Evolutionary conservation across 2,797 vertebrate species (phyloP).

Genomic region (Pelobates cultripes): DNA sequence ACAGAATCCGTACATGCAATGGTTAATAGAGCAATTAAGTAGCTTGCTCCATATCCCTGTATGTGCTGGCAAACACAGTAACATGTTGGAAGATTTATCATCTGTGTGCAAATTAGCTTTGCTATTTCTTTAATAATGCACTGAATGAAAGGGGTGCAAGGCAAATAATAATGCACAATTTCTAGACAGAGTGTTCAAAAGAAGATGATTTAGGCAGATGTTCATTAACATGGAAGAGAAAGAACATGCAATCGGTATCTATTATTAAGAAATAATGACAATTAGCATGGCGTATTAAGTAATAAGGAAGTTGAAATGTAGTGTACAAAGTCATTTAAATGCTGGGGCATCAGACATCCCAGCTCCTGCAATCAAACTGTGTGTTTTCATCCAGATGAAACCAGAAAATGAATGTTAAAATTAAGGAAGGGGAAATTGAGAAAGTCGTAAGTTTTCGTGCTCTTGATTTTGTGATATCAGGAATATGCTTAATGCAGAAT

Average conservation of each 20-base stretch:
- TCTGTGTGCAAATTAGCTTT: constrained; percentile 52
- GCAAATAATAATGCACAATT: constrained; percentile 41
- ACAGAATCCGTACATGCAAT: constrained; percentile 78
- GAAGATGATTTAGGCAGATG: constrained; percentile 42
- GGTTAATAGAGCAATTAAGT: constrained; percentile 76
- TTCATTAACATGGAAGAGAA: constrained; percentile 53
- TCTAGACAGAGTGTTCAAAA: constrained; percentile 39
- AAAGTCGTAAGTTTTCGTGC: constrained; percentile 10
- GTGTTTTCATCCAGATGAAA: constrained; percentile 8
- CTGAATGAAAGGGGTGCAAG: neutral
- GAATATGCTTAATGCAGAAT: constrained; percentile 2
- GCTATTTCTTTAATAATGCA: constrained; percentile 41
- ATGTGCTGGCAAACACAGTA: constrained; percentile 45
- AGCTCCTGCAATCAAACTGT: constrained; percentile 1
- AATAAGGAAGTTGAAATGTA: constrained; percentile 32
- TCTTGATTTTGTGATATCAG: neutral
- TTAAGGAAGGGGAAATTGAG: constrained; percentile 7
- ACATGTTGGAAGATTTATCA: constrained; percentile 50
- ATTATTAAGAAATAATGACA: constrained; percentile 53
- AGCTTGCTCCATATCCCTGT: constrained; percentile 29
- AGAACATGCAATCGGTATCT: constrained; percentile 46
- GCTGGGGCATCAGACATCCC: constrained; percentile 6
- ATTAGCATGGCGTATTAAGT: constrained; percentile 50
- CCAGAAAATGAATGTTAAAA: constrained; percentile 32
- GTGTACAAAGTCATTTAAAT: constrained; percentile 30